Conservation (phyloP, 2,888 invertebrate genomes). For the Erebia palarica region DNA sequence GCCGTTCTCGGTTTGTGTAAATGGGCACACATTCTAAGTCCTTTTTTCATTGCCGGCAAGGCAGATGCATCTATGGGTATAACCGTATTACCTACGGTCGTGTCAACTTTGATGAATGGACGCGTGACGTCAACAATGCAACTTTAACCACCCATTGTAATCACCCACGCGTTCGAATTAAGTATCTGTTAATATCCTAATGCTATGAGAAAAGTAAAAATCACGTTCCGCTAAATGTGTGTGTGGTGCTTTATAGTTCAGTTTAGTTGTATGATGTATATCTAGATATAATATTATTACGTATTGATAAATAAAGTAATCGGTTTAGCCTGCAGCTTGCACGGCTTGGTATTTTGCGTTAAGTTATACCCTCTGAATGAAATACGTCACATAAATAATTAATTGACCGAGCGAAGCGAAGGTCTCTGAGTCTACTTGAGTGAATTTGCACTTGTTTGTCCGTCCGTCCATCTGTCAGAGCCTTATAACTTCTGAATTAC, state of each 20-base stretch:
- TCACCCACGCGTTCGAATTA: constrained; percentile 45
- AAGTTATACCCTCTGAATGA: too few relatives aligned
- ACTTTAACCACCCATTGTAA: constrained; percentile 49
- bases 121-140: constrained; percentile 67
- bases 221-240: constrained; percentile 48
- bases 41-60: constrained; percentile 13
- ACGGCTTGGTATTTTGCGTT: too few relatives aligned
- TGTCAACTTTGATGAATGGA: constrained; percentile 60
- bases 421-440: too few relatives aligned
- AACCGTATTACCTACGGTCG: constrained; percentile 46
- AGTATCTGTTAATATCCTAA: constrained; percentile 50
- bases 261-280: neutral
- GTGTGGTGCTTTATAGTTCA: neutral
- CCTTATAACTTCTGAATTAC: too few relatives aligned
- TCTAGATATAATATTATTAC: neutral
- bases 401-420: too few relatives aligned
- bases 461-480: too few relatives aligned
- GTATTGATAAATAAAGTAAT: neutral
- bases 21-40: constrained; percentile 17
- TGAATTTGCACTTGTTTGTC: too few relatives aligned
- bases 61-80: constrained; percentile 49
- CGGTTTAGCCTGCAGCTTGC: neutral
- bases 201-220: constrained; percentile 49
- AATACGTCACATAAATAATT: too few relatives aligned
- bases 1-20: neutral